Base-by-base conservation (phyloP, 1,140 invertebrate species). In the Doryteuthis pealeii region DNA sequence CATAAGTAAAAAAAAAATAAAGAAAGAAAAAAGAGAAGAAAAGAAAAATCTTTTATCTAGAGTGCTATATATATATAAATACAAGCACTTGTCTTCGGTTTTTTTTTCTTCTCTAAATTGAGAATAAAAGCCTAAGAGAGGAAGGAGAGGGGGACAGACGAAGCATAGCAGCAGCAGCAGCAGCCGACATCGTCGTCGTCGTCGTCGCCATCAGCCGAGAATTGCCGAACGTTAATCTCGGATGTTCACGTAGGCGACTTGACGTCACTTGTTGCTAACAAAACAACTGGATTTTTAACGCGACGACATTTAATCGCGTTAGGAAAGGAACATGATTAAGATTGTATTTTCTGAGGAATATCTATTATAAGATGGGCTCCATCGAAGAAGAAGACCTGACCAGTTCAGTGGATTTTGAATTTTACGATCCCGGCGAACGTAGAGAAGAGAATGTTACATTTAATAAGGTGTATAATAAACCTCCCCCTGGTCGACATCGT, bases 261-360 rank as follows among this genome's bases (percentile, higher is more conserved):
- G 54, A 62, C 54, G 54, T 62, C 54, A 62, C 54, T 62, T 62
- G 54, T 62, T 62, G 54, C 54, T 62, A 62, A 62, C 54, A 62
- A 62, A 62, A 62, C 54, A 62, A 62, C 54, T n/a, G 6, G 10
- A 18, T 22, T 22, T 15, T 62, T 22, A 5, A 14, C 54, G 54
- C 22, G 18, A 62, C 26, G 6, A 5, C 54, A 62, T n/a, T 62
- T 28, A 28, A 62, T 14, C 18, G 18, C 22, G 18, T 14, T 5
- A 28, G 26, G 26, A 5, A 62, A 62, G 54, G 26, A 62, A 62
- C 12, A 62, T 62, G 54, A 62, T 15, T 28, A 62, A 40, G 4
- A 5, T 62, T 62, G 54, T 22, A 62, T 62, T 62, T 4, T 6
- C 54, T 14, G 54, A 62, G 18, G 54, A 62, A 62, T 62, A 62